phyloP scores from a whole-genome alignment of 2,113 vertebrate genomes.

The Riparia riparia region DNA sequence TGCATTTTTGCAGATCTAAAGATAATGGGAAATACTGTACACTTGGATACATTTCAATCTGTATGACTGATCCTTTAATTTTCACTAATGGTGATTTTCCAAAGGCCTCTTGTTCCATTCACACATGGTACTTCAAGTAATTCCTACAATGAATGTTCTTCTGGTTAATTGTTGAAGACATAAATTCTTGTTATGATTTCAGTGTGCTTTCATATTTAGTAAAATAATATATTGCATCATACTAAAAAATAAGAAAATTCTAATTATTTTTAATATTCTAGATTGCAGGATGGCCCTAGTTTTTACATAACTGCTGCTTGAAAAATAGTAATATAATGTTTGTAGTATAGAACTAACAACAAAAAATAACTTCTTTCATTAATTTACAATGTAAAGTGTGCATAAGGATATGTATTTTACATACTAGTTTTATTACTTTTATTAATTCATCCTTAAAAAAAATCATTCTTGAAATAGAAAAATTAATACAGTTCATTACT shows the following conservation, averaged over 20 bases:
- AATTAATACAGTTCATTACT: not conserved
- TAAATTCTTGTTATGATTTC: not conserved
- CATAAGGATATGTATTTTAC: not conserved
- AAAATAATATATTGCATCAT: not conserved
- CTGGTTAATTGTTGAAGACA: not conserved
- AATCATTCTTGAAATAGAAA: not conserved
- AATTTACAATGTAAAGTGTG: not conserved
- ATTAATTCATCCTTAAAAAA: not conserved
- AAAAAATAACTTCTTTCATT: not conserved
- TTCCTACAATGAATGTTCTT: not conserved
- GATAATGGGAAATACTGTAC: not conserved
- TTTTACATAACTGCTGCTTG: not conserved
- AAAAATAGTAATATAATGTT: not conserved
- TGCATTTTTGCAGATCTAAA: not conserved
- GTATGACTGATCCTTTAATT: slow-evolving; percentile 6
- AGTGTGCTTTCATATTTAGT: not conserved
- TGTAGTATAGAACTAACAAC: not conserved
- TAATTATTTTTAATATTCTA: not conserved
- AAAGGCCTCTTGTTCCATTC: not conserved
- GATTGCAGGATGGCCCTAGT: not conserved
- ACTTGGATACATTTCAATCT: not conserved
- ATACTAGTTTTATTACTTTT: not conserved
- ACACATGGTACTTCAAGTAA: not conserved
- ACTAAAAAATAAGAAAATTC: not conserved
- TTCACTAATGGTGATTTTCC: not conserved